Base-by-base conservation (phyloP, 2,113 vertebrate genomes). In the Corythoichthys haematopterus region DNA sequence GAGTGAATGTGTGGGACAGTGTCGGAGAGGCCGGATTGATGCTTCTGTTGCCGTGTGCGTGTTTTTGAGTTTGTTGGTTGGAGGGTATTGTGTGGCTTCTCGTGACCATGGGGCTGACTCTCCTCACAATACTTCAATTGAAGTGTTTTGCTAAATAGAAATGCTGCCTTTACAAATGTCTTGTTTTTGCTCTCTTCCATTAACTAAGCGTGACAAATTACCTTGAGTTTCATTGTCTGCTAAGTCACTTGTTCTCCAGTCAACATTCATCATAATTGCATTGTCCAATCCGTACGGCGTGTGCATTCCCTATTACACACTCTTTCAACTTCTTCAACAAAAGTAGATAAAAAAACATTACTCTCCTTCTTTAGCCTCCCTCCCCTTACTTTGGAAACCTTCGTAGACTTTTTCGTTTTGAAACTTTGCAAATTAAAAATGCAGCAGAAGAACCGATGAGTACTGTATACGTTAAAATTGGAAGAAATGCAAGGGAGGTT, bases 81-180 rank as follows among this genome's bases (percentile, higher is more conserved):
- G 76, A 65, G 76, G 80, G 63, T 76, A 72, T 66, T 85, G 66
- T 56, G 28, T 74, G 79, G 65, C 64, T 80, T 81, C 58, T 69
- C 15, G 15, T 75, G 80, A 68, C 80, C 69, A 38, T 64, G 61
- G 76, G 70, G 69, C 64, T 58, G 75, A 80, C 75, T 77, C 79
- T 53, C 66, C 59, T 59, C 64, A 71, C 70, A 69, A 78, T 51
- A 65, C 71, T 72, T 71, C 57, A 65, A 61, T 56, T 79, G 53
- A 50, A 61, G 59, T 66, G 40, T 79, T 79, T 79, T 68, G 50
- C 59, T 56, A 2, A 1, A 65, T 36, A 58, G 58, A 65, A 70
- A 48, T 16, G 64, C 58, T 57, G 43, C 53, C 64, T 60, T n/a
- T 52, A 59, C 67, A 65, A 47, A 71, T 33, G 36, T 38, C 52